Evolutionary conservation across 2,113 vertebrate genomes (phyloP), one percentile per base, ranked within the genome.

Genomic region (Scomber colias): DNA sequence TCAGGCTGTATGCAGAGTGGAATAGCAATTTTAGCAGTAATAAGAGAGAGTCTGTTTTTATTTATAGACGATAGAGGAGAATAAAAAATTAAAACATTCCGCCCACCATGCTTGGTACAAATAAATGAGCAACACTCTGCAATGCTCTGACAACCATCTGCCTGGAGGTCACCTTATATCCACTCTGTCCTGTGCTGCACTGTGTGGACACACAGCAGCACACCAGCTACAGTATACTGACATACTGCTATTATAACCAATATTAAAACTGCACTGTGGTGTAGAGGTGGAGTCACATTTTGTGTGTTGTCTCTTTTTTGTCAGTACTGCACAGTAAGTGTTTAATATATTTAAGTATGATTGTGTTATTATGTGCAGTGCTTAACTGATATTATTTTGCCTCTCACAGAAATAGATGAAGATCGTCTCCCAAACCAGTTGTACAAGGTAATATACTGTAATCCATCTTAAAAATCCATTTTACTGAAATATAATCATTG

Each of bases 351-450:
- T 40, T 40, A 40, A 40, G 35, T 40, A 40, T 40, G 35, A 40
- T 55, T 17, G 9, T 24, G 11, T 68, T 19, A 21, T 17, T 71
- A 9, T 35, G 24, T 46, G 11, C 27, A 30, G 5, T 51, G 19
- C 10, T 44, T 49, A 79, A 77, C 5, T 67, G 40, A 49, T 82
- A 59, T 88, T 16, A 27, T 84, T 54, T 71, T 7, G 17, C 71
- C 69, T 56, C 21, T 83, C 60, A 15, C 90, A 97, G 97, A 98
- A 93, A 93, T 98, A 49, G 97, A 98, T 84, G 97, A 98, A 94
- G 97, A 98, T 83, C 94, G 96, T 60, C 94, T 96, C 61, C 96
- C 97, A 68, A 97, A 97, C 87, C 95, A 96, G 24, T 89, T 96
- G 84, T 96, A 97, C 89, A 98, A 97, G 97, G 97, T 98, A 91